Evolutionary conservation across 2,113 vertebrate species (phyloP).

Genomic region (Crotophaga sulcirostris): DNA sequence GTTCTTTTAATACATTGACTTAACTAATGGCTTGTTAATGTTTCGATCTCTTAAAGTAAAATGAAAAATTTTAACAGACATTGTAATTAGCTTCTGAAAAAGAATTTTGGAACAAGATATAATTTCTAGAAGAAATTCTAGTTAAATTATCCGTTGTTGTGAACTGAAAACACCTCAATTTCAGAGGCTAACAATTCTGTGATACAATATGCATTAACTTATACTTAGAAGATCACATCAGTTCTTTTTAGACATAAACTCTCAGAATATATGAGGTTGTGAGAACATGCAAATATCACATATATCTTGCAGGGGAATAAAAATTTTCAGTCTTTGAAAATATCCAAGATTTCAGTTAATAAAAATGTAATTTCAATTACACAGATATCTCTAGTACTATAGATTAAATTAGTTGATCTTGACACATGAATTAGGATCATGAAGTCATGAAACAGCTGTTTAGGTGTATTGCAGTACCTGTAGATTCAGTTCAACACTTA

Average conservation of each 20-base stretch:
- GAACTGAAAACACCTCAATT: not conserved
- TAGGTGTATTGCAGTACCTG: not conserved
- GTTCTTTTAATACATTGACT: not conserved
- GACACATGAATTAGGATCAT: not conserved
- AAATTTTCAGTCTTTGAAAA: not conserved
- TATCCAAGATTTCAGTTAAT: not conserved
- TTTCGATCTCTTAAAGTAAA: not conserved
- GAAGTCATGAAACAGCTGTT: not conserved
- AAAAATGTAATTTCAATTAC: not conserved
- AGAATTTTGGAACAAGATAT: not conserved
- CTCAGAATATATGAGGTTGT: not conserved
- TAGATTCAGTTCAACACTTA: not conserved
- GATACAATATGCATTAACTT: not conserved
- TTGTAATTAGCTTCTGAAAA: not conserved
- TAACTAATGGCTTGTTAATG: not conserved
- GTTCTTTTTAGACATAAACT: not conserved
- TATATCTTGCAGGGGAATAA: not conserved
- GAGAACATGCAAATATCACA: not conserved
- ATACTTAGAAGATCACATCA: not conserved
- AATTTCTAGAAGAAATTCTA: not conserved
- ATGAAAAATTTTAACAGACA: not conserved
- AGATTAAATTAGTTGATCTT: not conserved
- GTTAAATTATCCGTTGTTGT: not conserved
- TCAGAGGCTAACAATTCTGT: not conserved
- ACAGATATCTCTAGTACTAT: not conserved